Evolutionary conservation across 2,113 vertebrate species (phyloP).

Genomic region (Dromaius novaehollandiae): DNA sequence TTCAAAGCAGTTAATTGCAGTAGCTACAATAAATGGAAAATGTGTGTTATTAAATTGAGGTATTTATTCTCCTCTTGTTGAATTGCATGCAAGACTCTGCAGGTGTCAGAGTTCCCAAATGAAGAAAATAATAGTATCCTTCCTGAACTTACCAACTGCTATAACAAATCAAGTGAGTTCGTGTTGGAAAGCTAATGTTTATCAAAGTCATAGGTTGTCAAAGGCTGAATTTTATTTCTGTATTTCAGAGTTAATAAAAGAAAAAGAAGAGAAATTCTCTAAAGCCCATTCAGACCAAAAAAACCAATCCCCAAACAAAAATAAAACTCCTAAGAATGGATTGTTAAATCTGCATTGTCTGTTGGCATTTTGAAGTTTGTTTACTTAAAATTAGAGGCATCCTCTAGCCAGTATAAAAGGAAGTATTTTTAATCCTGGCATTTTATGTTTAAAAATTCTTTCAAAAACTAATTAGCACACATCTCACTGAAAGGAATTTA

Average conservation of each 20-base stretch:
- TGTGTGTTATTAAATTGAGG: background rate
- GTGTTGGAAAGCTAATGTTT: background rate
- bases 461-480: constrained; percentile 48
- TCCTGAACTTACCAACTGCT: background rate
- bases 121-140: background rate
- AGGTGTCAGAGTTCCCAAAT: background rate
- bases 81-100: background rate
- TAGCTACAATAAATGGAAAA: background rate
- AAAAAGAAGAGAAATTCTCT: background rate
- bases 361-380: background rate
- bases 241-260: background rate
- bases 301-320: background rate
- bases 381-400: background rate
- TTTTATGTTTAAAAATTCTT: constrained; percentile 1
- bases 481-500: constrained; percentile 72
- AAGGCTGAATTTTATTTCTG: background rate
- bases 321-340: background rate
- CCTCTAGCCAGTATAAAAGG: background rate
- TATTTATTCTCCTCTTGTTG: background rate
- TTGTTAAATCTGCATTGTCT: background rate
- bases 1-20: background rate
- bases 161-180: background rate
- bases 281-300: background rate
- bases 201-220: background rate
- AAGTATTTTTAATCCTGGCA: background rate